Percentiles rank a stretch among this genome's conserved stretches.
Conservation (phyloP, 2,113 vertebrate genomes). For the Myrmophylax atrothorax region DNA sequence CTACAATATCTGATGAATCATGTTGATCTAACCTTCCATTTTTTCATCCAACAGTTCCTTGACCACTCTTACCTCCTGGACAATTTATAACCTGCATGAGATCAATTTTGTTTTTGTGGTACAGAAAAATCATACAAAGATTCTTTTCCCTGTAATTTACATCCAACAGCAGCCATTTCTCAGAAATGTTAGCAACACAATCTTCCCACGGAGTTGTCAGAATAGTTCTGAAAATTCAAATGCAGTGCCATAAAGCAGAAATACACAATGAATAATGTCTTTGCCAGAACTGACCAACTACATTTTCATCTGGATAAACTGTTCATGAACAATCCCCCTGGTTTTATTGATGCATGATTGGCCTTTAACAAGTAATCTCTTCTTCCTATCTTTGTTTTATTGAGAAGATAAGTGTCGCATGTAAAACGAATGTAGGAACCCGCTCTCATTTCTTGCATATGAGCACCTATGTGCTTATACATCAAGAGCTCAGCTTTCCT, state of each 20-base stretch:
- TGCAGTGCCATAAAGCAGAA: not conserved
- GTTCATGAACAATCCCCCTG: not conserved
- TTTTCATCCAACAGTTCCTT: slow-evolving; percentile 28
- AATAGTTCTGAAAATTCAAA: slow-evolving; percentile 31
- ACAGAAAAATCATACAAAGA: not conserved
- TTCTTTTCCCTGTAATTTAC: slow-evolving; percentile 4
- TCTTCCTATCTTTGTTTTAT: not conserved
- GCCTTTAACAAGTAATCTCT: slow-evolving; percentile 19
- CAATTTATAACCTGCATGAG: slow-evolving; percentile 41
- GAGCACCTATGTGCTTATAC: not conserved
- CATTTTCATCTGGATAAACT: slow-evolving; percentile 29
- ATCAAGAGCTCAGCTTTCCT: not conserved
- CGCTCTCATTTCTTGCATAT: not conserved
- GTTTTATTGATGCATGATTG: not conserved
- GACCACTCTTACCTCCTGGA: slow-evolving; percentile 25
- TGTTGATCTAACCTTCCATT: slow-evolving; percentile 31
- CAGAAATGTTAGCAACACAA: slow-evolving; percentile 1
- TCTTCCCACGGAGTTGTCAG: slow-evolving; percentile 12
- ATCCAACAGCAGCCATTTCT: not conserved
- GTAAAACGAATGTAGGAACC: not conserved
- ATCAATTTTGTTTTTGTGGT: slow-evolving; percentile 19
- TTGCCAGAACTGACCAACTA: not conserved
- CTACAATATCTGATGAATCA: slow-evolving; percentile 46
- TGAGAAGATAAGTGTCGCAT: slow-evolving; percentile 1
- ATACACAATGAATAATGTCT: not conserved